A percentile compares a stretch with the other conserved stretches of the same genome.
phyloP scores from a whole-genome alignment of 2,113 vertebrate species.

The Pedetes capensis region DNA sequence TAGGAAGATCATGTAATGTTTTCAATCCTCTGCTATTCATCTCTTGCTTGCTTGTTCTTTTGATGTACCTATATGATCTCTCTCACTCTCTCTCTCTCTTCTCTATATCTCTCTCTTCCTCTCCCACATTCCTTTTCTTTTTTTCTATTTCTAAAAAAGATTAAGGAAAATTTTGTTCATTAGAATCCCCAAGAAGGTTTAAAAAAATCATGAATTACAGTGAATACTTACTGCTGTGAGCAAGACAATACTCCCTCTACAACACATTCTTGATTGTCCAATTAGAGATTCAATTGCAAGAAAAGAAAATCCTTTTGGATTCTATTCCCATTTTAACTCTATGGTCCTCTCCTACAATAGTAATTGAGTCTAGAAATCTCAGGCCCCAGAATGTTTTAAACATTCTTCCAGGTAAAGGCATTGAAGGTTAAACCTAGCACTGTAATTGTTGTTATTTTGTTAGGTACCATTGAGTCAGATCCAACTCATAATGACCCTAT shows the following conservation, averaged over 20 bases:
- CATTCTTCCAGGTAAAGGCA: not conserved
- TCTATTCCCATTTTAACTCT: not conserved
- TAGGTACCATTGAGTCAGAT: too few species aligned
- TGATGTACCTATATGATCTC: not conserved
- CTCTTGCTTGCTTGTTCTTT: not conserved
- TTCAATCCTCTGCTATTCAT: not conserved
- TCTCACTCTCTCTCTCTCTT: not conserved
- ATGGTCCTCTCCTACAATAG: not conserved
- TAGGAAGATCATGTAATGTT: not conserved
- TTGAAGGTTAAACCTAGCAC: not conserved
- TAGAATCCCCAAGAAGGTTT: not conserved
- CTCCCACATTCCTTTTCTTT: not conserved
- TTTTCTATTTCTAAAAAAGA: not conserved
- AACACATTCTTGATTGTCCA: not conserved
- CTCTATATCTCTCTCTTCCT: not conserved
- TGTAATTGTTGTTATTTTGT: too few species aligned
- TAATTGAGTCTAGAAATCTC: not conserved
- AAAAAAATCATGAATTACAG: not conserved
- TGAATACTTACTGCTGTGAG: not conserved
- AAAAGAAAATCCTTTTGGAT: not conserved
- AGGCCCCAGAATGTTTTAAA: not conserved
- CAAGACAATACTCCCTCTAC: not conserved
- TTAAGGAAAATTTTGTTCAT: not conserved
- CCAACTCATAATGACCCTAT: too few species aligned
- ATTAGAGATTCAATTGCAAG: not conserved